Percentiles rank a stretch among this genome's conserved stretches.
phyloP scores from a whole-genome alignment of 1,140 invertebrate genomes.

The Pogonomyrmex californicus region DNA sequence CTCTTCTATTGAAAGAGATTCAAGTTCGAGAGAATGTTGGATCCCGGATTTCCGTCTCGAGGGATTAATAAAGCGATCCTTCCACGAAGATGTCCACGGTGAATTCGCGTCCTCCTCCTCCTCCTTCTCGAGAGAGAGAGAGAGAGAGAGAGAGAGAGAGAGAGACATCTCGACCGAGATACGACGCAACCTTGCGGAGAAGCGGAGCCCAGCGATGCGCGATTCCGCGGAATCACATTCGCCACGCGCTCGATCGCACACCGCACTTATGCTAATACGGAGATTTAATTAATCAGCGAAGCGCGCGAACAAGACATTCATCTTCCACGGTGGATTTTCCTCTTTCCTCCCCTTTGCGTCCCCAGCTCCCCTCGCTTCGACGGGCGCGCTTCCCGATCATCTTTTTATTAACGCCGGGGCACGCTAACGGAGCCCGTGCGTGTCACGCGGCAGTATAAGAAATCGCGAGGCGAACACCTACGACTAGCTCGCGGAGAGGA shows the following conservation, averaged over 20 bases:
- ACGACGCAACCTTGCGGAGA: slow-evolving; percentile 29
- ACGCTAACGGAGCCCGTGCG: slow-evolving; percentile 65
- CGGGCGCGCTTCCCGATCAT: slow-evolving; percentile 27
- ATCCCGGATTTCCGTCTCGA: too few species aligned
- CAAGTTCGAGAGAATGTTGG: too few species aligned
- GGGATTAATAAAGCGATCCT: not conserved
- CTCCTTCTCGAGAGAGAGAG: too few species aligned
- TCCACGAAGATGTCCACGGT: not conserved
- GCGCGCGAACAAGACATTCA: slow-evolving; percentile 32
- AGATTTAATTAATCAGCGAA: slow-evolving; percentile 55
- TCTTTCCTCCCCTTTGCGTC: not conserved
- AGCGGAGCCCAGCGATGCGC: slow-evolving; percentile 6
- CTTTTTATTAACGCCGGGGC: slow-evolving; percentile 26
- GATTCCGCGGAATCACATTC: slow-evolving; percentile 30
- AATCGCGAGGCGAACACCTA: slow-evolving; percentile 65
- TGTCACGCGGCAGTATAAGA: slow-evolving; percentile 57
- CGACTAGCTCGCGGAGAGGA: slow-evolving; percentile 58
- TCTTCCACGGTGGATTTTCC: slow-evolving; percentile 26
- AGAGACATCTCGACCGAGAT: slow-evolving; percentile 15
- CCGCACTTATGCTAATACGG: slow-evolving; percentile 13
- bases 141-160: too few species aligned
- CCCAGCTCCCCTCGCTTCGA: not conserved
- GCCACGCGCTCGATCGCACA: slow-evolving; percentile 32
- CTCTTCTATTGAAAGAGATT: not conserved
- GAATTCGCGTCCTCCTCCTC: not conserved